Evolutionary conservation across 2,888 invertebrate species (phyloP).

Genomic region (Brachylomia viminalis): DNA sequence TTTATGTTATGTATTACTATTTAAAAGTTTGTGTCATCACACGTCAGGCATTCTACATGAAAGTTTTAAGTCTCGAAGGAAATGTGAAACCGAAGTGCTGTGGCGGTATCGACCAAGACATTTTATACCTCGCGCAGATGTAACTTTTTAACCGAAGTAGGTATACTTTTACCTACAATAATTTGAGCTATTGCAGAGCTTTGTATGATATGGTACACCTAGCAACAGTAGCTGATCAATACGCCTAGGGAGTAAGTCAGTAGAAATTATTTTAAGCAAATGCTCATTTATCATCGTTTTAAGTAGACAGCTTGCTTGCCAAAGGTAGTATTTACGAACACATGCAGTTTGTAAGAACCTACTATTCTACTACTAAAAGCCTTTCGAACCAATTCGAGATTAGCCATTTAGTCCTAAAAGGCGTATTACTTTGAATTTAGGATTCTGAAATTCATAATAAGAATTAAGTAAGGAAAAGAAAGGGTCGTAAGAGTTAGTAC

Average conservation of each 20-base stretch:
- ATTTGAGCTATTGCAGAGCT: constrained; percentile 4
- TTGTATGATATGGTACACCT: background rate
- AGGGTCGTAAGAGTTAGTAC: no score
- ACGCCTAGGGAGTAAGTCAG: background rate
- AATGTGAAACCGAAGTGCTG: constrained; percentile 27
- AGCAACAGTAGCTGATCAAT: constrained; percentile 2
- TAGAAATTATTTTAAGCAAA: background rate
- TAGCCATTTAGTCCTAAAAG: background rate
- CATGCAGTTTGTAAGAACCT: background rate
- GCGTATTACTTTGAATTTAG: background rate
- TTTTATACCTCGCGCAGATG: constrained; percentile 27
- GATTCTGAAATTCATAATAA: background rate
- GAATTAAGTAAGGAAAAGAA: background rate
- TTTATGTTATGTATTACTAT: constrained; percentile 22
- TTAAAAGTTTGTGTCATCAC: constrained; percentile 40
- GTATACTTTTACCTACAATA: background rate
- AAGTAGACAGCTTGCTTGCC: background rate
- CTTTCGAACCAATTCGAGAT: background rate
- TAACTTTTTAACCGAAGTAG: constrained; percentile 31
- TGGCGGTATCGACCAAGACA: constrained; percentile 38
- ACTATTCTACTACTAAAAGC: background rate
- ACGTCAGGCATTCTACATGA: constrained; percentile 16
- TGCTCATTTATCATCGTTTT: background rate
- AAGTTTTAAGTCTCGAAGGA: constrained; percentile 29
- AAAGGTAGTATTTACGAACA: background rate